Base-by-base conservation (phyloP, 2,113 vertebrate genomes). In the Cynopterus brachyotis region DNA sequence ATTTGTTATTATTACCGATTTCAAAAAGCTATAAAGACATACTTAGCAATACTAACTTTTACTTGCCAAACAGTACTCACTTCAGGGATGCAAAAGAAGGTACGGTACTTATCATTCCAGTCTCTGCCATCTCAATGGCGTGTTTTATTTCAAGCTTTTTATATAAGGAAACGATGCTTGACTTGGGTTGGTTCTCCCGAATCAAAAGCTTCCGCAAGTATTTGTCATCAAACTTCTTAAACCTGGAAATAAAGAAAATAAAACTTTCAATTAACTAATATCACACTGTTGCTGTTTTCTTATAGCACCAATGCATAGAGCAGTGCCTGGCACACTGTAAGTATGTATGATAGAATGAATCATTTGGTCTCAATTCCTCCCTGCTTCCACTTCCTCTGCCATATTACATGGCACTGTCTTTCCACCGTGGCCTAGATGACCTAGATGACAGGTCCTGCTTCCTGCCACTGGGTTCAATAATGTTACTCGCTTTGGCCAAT, bases 111-210 rank as follows among this genome's bases (percentile, higher is more conserved):
- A 99, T 97, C 96, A 96, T 98, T 9, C 99, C 99, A 0, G 98
- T 98, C 95, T 99, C 99, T 84, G 99, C 98, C 98, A 99, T 98
- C 98, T 99, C 99, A 91, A 99, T 99, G 93, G 99, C 99, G 32
- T 99, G 99, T 96, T 99, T 99, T 91, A 99, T 98, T 97, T 99
- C 99, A 72, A 99, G 98, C 96, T 99, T 99, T 93, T 99, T 99
- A 94, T 99, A 99, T 59, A 99, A 96, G 1, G 99, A 98, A 75
- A 99, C 99, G 4, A 99, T 99, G 83, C 99, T 99, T 28, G 99
- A 99, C 97, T 99, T 99, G 0, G 99, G 98, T 35, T 98, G 97
- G 94, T 97, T 98, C 97, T 99, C 99, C 76, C 98, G 97, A 96
- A 99, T 99, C 91, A 99, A 98, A 95, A 99, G 99, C 97, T 97